Percentiles rank a stretch among this genome's conserved stretches.
Conservation (phyloP, 53 echinoderm and acorn worm genomes). For the Crossaster papposus region DNA sequence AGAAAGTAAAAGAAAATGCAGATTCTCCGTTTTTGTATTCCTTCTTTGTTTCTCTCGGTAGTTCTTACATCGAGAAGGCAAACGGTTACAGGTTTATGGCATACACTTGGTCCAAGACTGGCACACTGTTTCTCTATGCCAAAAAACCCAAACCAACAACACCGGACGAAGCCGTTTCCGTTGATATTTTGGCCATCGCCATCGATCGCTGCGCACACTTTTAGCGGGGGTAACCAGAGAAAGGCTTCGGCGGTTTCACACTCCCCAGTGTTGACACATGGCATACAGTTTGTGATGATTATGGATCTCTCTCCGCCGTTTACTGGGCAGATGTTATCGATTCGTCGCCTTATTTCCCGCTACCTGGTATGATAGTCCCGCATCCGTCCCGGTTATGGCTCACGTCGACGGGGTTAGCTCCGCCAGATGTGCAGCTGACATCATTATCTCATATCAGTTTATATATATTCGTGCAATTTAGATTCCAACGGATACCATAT, state of each 20-base stretch:
- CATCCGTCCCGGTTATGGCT: neutral
- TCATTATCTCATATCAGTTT: neutral
- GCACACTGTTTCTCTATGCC: neutral
- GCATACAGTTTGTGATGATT: neutral
- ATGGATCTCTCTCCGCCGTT: constrained; percentile 6
- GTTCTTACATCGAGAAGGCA: too few relatives aligned
- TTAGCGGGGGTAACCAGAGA: neutral
- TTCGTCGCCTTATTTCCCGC: constrained; percentile 10
- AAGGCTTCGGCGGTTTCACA: neutral
- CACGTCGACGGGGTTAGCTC: too few relatives aligned
- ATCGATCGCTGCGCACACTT: neutral
- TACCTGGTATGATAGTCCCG: neutral
- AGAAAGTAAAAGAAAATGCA: too few relatives aligned
- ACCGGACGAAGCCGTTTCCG: neutral
- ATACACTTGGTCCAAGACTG: neutral
- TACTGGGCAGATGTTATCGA: constrained; percentile 20
- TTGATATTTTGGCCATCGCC: neutral
- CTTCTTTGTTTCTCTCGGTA: too few relatives aligned
- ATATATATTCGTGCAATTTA: neutral
- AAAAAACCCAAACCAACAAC: too few relatives aligned
- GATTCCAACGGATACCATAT: neutral
- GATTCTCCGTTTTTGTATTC: too few relatives aligned
- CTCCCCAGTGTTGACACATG: constrained; percentile 6
- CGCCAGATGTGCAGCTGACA: neutral
- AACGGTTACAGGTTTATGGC: neutral